phyloP scores from a whole-genome alignment of 2,888 invertebrate species.

The Acleris literana region DNA sequence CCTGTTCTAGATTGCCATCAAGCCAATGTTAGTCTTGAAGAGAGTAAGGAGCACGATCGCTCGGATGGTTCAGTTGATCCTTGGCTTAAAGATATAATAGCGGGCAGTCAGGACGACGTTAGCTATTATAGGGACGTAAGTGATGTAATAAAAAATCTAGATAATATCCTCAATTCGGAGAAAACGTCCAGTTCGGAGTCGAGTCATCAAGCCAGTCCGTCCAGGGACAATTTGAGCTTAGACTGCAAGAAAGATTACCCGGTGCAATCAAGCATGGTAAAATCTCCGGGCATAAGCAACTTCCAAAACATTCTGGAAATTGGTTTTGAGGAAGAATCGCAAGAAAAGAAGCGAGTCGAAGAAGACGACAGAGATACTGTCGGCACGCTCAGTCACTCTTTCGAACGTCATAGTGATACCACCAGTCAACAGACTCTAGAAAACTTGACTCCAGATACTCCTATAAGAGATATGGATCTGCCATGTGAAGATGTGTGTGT shows the following conservation, averaged over 20 bases:
- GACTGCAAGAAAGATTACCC: constrained; percentile 77
- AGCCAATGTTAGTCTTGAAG: constrained; percentile 63
- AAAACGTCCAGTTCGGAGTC: constrained; percentile 85
- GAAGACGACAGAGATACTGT: constrained; percentile 71
- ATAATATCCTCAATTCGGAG: constrained; percentile 85
- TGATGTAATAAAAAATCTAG: constrained; percentile 86
- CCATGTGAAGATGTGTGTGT: constrained; percentile 39
- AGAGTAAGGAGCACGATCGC: constrained; percentile 61
- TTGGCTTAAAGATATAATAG: constrained; percentile 84
- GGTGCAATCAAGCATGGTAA: constrained; percentile 71
- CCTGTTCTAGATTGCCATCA: constrained; percentile 71
- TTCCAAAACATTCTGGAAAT: constrained; percentile 72
- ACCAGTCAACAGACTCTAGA: constrained; percentile 74
- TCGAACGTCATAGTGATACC: constrained; percentile 73
- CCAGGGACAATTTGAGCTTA: constrained; percentile 74
- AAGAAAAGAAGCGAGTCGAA: constrained; percentile 57
- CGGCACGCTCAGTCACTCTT: constrained; percentile 76
- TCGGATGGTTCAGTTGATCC: constrained; percentile 81
- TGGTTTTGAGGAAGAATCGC: constrained; percentile 56
- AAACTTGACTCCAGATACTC: constrained; percentile 75
- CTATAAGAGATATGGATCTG: constrained; percentile 66
- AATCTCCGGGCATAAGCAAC: constrained; percentile 75
- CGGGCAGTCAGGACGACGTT: constrained; percentile 83
- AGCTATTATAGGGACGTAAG: constrained; percentile 85
- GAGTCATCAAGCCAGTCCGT: constrained; percentile 82